Evolutionary conservation across 2,113 vertebrate species (phyloP).

Genomic region (Xiphophorus couchianus): DNA sequence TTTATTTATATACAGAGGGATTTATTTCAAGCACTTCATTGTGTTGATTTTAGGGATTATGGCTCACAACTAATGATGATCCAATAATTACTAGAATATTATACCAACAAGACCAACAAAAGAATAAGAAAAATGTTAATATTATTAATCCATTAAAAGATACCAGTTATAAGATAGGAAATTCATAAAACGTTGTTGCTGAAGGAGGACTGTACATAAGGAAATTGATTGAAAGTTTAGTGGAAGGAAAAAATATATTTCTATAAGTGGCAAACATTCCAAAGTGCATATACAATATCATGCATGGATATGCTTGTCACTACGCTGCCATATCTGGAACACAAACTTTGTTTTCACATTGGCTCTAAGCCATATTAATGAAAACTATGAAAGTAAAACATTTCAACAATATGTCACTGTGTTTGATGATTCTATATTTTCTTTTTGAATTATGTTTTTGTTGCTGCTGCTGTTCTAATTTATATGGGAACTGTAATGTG

Average conservation of each 20-base stretch:
- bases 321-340: background rate
- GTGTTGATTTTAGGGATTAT: no score
- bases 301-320: background rate
- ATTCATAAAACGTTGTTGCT: background rate
- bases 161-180: background rate
- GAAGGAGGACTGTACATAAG: background rate
- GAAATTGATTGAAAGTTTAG: background rate
- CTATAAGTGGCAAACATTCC: background rate
- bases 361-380: background rate
- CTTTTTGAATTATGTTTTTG: background rate
- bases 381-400: no score
- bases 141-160: background rate
- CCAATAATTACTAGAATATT: no score
- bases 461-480: background rate
- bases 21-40: no score
- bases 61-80: no score
- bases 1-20: no score
- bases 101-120: background rate
- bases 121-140: background rate
- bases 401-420: no score
- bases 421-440: background rate
- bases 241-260: background rate
- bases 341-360: background rate
- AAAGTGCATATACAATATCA: background rate
- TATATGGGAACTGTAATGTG: background rate